Base-by-base conservation (phyloP, 1,140 invertebrate genomes). In the Adoxophyes honmai region DNA sequence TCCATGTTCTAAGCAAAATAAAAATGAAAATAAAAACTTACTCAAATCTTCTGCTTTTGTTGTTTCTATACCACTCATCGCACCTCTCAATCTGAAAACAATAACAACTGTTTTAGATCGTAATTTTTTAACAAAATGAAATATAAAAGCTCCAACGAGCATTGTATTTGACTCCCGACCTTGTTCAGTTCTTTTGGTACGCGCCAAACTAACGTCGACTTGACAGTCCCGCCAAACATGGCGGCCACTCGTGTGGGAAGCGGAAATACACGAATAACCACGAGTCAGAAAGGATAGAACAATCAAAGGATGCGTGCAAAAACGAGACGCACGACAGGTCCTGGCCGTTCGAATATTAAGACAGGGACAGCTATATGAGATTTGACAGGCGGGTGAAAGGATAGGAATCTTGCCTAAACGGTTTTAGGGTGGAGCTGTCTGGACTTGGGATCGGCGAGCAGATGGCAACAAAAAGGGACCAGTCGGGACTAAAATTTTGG, bases 351-450 rank as follows among this genome's bases (percentile, higher is more conserved):
- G 64, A 75, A 72, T 62, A 74, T 69, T 78, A 75, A 81, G 78
- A 88, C 55, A 70, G 76, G 76, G 85, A 86, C 71, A 76, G 73
- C 71, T 59, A 73, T 77, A 88, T 68, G 57, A 48, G 62, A 75
- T 72, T 75, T 74, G 70, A 75, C 70, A 62, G 39, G 70, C 54
- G 85, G 76, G 83, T 68, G 75, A 88, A 78, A 70, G 79, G 70
- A 81, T 80, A 80, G 70, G 71, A 77, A 78, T 78, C 63, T 75
- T 64, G 67, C 76, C 69, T 80, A 82, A 86, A 84, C 78, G 73
- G 81, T 84, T 86, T 86, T 86, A 88, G 85, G 85, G 85, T 86
- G 85, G 85, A 86, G 85, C 79, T 84, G 85, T 88, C 85, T 88
- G 81, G 81, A 86, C 66, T 75, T 80, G 65, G 80, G 75, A 70